These are phyloP conservation scores for Daphoenositta chrysoptera DNA, from an alignment of 2,113 vertebrate species.

Conservation along the genomic window DNA sequence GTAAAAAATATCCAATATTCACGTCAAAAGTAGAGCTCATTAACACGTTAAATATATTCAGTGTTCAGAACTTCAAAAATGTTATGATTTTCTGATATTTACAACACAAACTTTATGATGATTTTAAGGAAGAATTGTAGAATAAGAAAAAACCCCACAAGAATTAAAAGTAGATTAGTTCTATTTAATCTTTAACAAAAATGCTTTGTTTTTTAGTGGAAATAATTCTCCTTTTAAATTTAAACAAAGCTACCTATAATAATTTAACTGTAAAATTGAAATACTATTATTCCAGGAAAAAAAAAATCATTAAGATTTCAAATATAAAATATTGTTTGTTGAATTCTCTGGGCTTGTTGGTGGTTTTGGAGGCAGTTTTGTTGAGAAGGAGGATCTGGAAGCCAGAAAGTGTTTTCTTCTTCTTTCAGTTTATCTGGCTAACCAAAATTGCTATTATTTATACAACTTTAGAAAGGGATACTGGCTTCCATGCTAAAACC, in stretches of 20 bases:
- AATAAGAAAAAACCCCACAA: background rate
- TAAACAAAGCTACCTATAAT: background rate
- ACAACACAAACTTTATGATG: background rate
- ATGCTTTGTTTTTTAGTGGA: background rate
- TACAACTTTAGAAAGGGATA: background rate
- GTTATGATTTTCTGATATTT: background rate
- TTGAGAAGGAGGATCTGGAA: background rate
- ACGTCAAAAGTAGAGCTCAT: background rate
- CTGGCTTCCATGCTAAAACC: background rate
- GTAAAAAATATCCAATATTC: background rate
- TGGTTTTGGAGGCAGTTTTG: background rate
- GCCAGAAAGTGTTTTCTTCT: background rate
- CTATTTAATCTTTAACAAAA: background rate
- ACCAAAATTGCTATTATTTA: background rate
- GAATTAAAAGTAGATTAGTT: background rate
- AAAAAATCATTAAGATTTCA: background rate
- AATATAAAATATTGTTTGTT: background rate
- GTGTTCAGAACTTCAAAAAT: background rate
- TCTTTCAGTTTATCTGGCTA: background rate
- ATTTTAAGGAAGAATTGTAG: background rate
- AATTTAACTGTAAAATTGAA: background rate
- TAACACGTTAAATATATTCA: background rate
- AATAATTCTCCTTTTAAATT: background rate
- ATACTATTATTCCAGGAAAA: background rate
- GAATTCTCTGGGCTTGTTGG: background rate